A percentile compares a stretch with the other conserved stretches of the same genome.
Evolutionary conservation across 1,140 invertebrate genomes (phyloP).

Genomic region (Apis mellifera): DNA sequence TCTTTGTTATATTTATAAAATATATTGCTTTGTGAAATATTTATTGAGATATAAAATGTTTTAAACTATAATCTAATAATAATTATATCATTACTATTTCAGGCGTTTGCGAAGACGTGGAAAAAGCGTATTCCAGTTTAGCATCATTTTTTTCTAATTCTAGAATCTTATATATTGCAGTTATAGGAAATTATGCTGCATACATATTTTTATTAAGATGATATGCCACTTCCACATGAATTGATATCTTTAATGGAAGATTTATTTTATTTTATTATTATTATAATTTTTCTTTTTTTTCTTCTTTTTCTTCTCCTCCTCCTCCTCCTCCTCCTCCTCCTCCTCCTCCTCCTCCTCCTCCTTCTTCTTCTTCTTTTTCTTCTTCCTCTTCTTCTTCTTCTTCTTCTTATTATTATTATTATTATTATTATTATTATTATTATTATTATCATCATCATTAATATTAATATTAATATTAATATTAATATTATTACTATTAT

Average conservation of each 20-base stretch:
- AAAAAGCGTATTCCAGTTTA: slow-evolving; percentile 75
- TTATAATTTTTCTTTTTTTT: neutral
- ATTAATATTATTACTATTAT: no score
- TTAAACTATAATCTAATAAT: neutral
- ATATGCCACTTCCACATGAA: slow-evolving; percentile 68
- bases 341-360: neutral
- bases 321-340: no score
- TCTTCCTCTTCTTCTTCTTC: no score
- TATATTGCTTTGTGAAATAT: neutral
- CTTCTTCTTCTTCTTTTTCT: neutral
- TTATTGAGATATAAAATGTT: neutral
- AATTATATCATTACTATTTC: slow-evolving; percentile 40
- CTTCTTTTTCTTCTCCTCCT: neutral
- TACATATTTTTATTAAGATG: slow-evolving; percentile 76
- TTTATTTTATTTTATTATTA: neutral
- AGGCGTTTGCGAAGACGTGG: slow-evolving; percentile 78
- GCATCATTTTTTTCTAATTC: slow-evolving; percentile 73
- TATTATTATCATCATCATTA: no score
- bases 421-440: no score
- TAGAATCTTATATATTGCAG: slow-evolving; percentile 68
- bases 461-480: no score
- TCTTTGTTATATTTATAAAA: neutral
- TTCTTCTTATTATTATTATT: neutral
- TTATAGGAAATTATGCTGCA: slow-evolving; percentile 57
- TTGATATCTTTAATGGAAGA: neutral